Evolutionary conservation across 2,113 vertebrate species (phyloP).

Genomic region (Poeciliopsis occidentalis): DNA sequence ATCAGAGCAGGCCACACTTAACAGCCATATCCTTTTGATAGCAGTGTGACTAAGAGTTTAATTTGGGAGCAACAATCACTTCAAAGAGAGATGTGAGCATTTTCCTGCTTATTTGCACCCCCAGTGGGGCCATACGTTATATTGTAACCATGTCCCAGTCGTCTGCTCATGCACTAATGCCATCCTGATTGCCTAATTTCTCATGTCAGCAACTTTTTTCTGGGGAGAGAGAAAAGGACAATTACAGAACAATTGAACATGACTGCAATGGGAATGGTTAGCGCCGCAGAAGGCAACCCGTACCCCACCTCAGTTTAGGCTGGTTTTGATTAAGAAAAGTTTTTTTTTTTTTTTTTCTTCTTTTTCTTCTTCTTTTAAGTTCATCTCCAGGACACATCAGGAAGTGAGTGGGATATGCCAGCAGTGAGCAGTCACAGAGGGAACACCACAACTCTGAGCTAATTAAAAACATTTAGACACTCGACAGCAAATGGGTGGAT

Average conservation of each 20-base stretch:
- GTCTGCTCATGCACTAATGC: conserved; percentile 71
- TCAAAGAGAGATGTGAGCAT: conserved; percentile 74
- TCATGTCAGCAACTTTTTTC: conserved; percentile 75
- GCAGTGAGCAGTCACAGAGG: conserved; percentile 67
- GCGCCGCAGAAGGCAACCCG: conserved; percentile 60
- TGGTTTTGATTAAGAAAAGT: conserved; percentile 68
- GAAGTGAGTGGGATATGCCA: conserved; percentile 67
- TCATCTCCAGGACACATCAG: conserved; percentile 77
- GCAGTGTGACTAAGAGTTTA: conserved; percentile 77
- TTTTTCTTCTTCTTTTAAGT: conserved; percentile 60
- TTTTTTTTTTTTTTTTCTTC: conserved; percentile 42
- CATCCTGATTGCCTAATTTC: conserved; percentile 76
- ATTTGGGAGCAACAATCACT: conserved; percentile 77
- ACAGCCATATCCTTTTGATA: conserved; percentile 75
- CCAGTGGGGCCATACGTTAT: conserved; percentile 74
- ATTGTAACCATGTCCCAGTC: conserved; percentile 60
- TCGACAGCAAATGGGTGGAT: conserved; percentile 70
- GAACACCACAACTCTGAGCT: conserved; percentile 68
- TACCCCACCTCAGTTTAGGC: conserved; percentile 46
- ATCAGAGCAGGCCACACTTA: conserved; percentile 68
- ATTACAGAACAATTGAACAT: conserved; percentile 74
- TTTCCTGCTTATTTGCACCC: conserved; percentile 74
- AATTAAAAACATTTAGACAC: conserved; percentile 81
- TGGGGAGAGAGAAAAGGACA: conserved; percentile 67
- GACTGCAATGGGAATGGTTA: conserved; percentile 65